These are phyloP conservation scores for Periplaneta americana DNA, from an alignment of 1,140 invertebrate genomes.

Conservation along the genomic window DNA sequence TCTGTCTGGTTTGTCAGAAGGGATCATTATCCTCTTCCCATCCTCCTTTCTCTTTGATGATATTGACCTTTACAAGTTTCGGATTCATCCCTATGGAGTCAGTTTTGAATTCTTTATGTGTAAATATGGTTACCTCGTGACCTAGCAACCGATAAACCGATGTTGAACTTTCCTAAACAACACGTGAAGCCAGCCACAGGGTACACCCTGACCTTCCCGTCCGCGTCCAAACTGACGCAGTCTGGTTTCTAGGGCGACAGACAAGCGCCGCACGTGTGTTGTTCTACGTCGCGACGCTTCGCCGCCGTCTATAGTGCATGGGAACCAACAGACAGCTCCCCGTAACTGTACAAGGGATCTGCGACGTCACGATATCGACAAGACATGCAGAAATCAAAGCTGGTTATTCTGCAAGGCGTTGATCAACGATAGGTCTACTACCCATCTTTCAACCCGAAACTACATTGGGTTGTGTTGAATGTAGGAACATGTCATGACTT, in stretches of 20 bases:
- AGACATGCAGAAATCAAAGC: no score
- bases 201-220: background rate
- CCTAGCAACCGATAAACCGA: background rate
- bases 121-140: background rate
- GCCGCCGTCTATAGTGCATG: background rate
- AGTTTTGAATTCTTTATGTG: background rate
- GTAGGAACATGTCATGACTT: no score
- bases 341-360: no score
- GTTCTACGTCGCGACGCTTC: background rate
- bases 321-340: background rate
- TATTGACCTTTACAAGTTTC: background rate
- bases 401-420: no score
- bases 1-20: no score
- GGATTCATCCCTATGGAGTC: no score
- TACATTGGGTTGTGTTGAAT: no score
- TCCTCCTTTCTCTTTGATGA: background rate
- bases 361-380: no score
- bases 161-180: background rate
- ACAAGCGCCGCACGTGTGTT: background rate
- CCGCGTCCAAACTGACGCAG: background rate
- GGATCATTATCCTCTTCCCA: no score
- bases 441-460: no score
- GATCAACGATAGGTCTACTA: no score
- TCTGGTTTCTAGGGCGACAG: background rate
- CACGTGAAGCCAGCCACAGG: background rate